Conservation (phyloP, 2,113 vertebrate genomes). For the Boleophthalmus pectinirostris region DNA sequence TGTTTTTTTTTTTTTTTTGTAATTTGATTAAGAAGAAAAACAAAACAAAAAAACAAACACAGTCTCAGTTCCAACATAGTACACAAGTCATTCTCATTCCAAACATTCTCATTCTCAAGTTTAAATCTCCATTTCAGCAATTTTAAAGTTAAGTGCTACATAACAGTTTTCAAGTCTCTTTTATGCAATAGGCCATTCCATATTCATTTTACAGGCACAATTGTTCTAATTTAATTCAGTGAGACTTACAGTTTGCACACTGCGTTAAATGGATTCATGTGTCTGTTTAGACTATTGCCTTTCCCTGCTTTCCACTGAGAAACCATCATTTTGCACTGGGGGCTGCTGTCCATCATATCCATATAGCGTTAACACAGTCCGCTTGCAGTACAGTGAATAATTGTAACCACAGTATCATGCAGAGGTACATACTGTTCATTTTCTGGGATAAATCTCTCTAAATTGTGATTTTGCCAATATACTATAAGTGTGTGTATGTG, state of each 20-base stretch:
- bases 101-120: background rate
- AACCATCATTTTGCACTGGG: background rate
- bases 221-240: background rate
- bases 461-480: background rate
- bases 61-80: too few species aligned
- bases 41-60: background rate
- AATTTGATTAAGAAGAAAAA: background rate
- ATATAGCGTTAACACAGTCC: background rate
- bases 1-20: background rate
- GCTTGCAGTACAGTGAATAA: background rate
- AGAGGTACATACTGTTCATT: background rate
- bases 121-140: background rate
- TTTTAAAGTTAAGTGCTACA: too few species aligned
- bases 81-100: too few species aligned
- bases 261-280: background rate
- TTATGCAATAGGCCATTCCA: background rate
- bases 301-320: background rate
- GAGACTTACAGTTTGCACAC: background rate
- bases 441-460: background rate
- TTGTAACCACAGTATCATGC: background rate
- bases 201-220: background rate
- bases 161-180: background rate
- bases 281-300: background rate
- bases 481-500: conserved; percentile 2
- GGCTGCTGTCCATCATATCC: background rate